These are phyloP conservation scores for Druon quercuslanigerum DNA, from an alignment of 1,140 invertebrate genomes.

Conservation along the genomic window DNA sequence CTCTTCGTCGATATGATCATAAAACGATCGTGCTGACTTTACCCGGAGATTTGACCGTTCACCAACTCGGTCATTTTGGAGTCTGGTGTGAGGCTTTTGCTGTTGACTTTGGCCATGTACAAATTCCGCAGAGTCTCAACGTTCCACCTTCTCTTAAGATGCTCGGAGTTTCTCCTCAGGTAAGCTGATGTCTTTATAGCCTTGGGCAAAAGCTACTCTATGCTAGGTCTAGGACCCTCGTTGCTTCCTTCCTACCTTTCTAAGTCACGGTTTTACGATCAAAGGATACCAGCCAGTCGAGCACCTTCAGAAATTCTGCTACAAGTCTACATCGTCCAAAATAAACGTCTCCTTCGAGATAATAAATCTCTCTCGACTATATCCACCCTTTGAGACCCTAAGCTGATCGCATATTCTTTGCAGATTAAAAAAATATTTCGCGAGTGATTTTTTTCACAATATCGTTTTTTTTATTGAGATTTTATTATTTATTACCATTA, in stretches of 20 bases:
- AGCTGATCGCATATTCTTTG: too few species aligned
- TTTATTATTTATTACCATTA: too few species aligned
- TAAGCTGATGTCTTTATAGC: slow-evolving; percentile 72
- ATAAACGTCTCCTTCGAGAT: neutral
- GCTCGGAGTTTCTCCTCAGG: slow-evolving; percentile 94
- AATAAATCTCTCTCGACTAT: neutral
- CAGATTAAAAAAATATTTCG: too few species aligned
- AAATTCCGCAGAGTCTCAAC: slow-evolving; percentile 83
- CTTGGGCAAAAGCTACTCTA: neutral
- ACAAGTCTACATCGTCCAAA: neutral
- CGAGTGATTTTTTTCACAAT: too few species aligned
- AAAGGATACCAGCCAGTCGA: slow-evolving; percentile 20
- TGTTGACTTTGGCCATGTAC: slow-evolving; percentile 92
- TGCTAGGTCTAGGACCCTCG: neutral
- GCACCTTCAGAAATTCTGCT: slow-evolving; percentile 11
- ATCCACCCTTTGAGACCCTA: neutral
- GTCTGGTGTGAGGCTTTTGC: slow-evolving; percentile 92
- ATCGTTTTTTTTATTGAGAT: too few species aligned
- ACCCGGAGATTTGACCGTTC: slow-evolving; percentile 80
- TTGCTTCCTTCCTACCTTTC: slow-evolving; percentile 1
- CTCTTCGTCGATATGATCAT: slow-evolving; percentile 85
- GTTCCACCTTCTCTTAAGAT: slow-evolving; percentile 94
- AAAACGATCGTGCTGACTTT: slow-evolving; percentile 92
- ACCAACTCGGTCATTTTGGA: slow-evolving; percentile 86
- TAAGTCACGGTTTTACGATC: slow-evolving; percentile 16